Evolutionary conservation across 1,140 invertebrate genomes (phyloP).

Genomic region (Mylabris phalerata): DNA sequence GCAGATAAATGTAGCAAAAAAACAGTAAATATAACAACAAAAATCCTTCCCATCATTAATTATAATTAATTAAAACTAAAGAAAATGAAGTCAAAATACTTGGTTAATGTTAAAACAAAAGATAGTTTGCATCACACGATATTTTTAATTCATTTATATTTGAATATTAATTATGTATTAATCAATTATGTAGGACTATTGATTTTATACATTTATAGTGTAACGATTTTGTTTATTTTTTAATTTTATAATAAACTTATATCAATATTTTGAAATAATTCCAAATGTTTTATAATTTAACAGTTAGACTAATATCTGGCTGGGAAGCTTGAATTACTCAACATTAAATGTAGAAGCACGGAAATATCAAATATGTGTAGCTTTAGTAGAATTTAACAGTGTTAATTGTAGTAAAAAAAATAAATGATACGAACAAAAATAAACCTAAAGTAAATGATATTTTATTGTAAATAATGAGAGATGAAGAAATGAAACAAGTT

Average conservation of each 20-base stretch:
- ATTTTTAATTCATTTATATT: neutral
- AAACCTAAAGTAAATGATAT: neutral
- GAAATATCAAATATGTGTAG: slow-evolving; percentile 16
- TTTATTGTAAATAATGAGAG: neutral
- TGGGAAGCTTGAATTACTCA: slow-evolving; percentile 8
- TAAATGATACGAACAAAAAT: too few relatives aligned
- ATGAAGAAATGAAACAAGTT: too few relatives aligned
- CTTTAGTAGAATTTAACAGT: slow-evolving; percentile 11
- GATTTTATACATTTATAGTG: too few relatives aligned
- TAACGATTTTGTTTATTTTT: too few relatives aligned
- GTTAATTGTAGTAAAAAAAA: slow-evolving; percentile 7
- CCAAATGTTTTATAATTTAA: neutral
- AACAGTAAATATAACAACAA: neutral
- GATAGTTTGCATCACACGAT: neutral
- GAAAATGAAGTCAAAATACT: slow-evolving; percentile 12
- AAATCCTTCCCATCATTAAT: slow-evolving; percentile 7
- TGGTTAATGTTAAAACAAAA: slow-evolving; percentile 2
- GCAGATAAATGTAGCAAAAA: neutral
- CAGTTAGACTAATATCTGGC: slow-evolving; percentile 4
- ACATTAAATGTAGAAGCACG: slow-evolving; percentile 11
- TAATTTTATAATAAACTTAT: too few relatives aligned
- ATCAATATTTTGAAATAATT: neutral
- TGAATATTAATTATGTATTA: neutral
- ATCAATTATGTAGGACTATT: too few relatives aligned
- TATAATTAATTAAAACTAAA: slow-evolving; percentile 4